Conservation (phyloP, 2,113 vertebrate genomes). For the Fukomys damarensis region DNA sequence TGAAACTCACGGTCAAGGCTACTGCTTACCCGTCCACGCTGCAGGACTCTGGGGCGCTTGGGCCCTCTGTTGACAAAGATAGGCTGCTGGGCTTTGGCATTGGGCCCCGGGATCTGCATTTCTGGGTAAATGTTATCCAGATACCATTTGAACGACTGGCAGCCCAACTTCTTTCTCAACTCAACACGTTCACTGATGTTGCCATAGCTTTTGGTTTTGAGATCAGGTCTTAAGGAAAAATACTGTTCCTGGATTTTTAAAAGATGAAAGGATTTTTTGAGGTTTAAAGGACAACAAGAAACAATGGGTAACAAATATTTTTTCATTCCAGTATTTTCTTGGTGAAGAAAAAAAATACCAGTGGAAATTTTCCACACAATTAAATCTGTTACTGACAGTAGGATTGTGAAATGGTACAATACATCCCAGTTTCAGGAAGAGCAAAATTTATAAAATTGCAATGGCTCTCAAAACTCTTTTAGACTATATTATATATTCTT, state of each 20-base stretch:
- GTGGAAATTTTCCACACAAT: not conserved
- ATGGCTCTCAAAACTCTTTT: not conserved
- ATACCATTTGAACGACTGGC: slow-evolving; percentile 96
- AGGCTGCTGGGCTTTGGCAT: slow-evolving; percentile 91
- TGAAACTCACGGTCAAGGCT: not conserved
- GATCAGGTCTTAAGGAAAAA: slow-evolving; percentile 94
- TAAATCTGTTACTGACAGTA: not conserved
- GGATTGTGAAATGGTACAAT: not conserved
- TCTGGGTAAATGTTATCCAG: slow-evolving; percentile 97
- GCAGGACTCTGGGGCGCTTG: slow-evolving; percentile 92
- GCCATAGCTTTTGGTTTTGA: slow-evolving; percentile 91
- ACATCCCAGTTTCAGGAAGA: not conserved
- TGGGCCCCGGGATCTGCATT: slow-evolving; percentile 92
- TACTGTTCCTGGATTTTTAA: slow-evolving; percentile 92
- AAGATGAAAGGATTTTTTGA: not conserved
- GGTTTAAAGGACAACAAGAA: not conserved
- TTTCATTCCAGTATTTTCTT: not conserved
- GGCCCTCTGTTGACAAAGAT: slow-evolving; percentile 92
- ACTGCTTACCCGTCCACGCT: slow-evolving; percentile 92
- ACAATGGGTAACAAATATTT: not conserved
- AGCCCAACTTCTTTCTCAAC: slow-evolving; percentile 91
- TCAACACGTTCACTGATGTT: slow-evolving; percentile 93
- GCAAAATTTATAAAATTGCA: not conserved
- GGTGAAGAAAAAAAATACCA: not conserved
- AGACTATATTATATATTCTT: not conserved